phyloP scores from a whole-genome alignment of 2,888 invertebrate species.

The Sminthurinus aureus region DNA sequence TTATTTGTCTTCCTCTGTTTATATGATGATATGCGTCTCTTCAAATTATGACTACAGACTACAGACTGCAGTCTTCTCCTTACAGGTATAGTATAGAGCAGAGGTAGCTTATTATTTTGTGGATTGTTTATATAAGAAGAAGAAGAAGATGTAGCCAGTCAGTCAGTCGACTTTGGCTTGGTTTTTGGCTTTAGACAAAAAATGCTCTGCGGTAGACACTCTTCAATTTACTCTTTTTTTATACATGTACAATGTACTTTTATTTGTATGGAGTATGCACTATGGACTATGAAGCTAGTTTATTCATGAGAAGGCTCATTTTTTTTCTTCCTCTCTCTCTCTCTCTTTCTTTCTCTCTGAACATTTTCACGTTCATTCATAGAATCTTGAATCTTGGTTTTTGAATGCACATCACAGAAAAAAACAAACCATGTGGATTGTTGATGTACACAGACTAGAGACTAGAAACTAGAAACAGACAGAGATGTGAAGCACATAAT shows the following conservation, averaged over 20 bases:
- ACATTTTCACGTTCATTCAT: neutral
- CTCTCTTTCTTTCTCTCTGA: neutral
- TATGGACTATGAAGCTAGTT: too few species aligned
- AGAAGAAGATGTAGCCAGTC: neutral
- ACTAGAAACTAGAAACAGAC: too few species aligned
- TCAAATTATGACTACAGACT: neutral
- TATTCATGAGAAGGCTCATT: too few species aligned
- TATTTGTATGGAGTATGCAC: too few species aligned
- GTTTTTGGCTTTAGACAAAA: neutral
- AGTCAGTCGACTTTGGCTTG: neutral
- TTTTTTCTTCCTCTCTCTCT: too few species aligned
- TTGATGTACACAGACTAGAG: too few species aligned
- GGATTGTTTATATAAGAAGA: too few species aligned
- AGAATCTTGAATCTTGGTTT: neutral
- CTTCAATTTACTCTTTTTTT: neutral
- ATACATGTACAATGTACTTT: neutral
- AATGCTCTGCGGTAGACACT: neutral
- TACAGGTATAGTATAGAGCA: neutral
- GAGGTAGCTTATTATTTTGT: too few species aligned
- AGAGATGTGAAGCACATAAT: neutral
- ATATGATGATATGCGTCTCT: slow-evolving; percentile 7
- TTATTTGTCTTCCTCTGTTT: slow-evolving; percentile 19
- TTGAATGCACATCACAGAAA: too few species aligned
- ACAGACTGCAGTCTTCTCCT: neutral
- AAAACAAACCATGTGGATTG: too few species aligned